Base-by-base conservation (phyloP, 1,140 invertebrate genomes). In the Papilio aristodemus region DNA sequence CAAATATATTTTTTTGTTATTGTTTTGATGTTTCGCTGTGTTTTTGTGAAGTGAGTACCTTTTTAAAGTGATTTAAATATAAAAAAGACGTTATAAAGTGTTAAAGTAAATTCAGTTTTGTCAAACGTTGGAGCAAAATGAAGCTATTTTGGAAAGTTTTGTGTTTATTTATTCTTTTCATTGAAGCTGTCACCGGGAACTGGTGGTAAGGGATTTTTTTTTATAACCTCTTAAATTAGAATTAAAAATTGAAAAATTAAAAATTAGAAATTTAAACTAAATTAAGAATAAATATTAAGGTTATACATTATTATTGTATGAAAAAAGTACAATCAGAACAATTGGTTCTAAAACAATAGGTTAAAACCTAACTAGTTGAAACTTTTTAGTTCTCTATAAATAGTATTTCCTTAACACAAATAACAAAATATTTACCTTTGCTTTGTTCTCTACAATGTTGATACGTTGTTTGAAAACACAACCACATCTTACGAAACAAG, bases 71-170 rank as follows among this genome's bases (percentile, higher is more conserved):
- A 76, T 77, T 73, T 75, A 75, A 71, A 79, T 78, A 71, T 76
- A 71, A 66, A 67, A 69, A 72, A 71, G 76, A 81, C 73, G 75
- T 76, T 77, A 75, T 75, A 74, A 67, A 63, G 75, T 78, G 79
- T 67, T 77, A 54, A 54, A 17, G 46, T 46, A 46, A 10, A 46
- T 46, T 64, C 9, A 43, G 14, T 43, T 43, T 36, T 36, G 14
- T 4, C 25, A 36, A 64, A 64, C 62, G 78, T 77, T 70, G 63
- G 67, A 73, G 78, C 78, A 85, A 66, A 64, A 90, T 90, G 88
- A 85, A 79, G 83, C 75, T 89, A 67, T 74, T 87, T 83, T 90
- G 83, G 86, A 88, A 83, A 88, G 79, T 86, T 76, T 71, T 87
- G 78, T 88, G 83, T 63, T 79, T 73, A 70, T 74, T 87, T 69